These are phyloP conservation scores for Phortica okadai DNA, from an alignment of 2,888 invertebrate species.

Conservation along the genomic window DNA sequence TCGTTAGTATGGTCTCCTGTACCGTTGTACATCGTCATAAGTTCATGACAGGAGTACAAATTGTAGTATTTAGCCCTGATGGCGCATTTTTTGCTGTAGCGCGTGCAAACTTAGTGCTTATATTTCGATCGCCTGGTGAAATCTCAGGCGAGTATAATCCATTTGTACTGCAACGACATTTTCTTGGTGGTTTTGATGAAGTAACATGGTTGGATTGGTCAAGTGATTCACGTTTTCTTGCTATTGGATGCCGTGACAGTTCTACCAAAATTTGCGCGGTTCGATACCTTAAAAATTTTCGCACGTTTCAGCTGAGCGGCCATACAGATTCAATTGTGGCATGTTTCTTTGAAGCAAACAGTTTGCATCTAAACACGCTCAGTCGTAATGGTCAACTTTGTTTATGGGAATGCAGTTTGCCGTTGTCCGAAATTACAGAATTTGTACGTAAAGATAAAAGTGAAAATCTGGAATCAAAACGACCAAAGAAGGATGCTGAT, in stretches of 20 bases:
- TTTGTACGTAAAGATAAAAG: slow-evolving; percentile 39
- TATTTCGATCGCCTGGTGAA: slow-evolving; percentile 91
- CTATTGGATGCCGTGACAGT: slow-evolving; percentile 94
- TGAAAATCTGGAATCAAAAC: slow-evolving; percentile 27
- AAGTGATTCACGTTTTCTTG: slow-evolving; percentile 90
- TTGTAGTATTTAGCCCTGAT: slow-evolving; percentile 94
- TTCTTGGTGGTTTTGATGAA: slow-evolving; percentile 88
- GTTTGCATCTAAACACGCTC: slow-evolving; percentile 89
- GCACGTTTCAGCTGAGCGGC: slow-evolving; percentile 86
- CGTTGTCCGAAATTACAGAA: slow-evolving; percentile 81
- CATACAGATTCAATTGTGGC: slow-evolving; percentile 91
- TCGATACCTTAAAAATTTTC: slow-evolving; percentile 85
- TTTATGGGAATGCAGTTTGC: slow-evolving; percentile 90
- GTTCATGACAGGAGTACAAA: slow-evolving; percentile 86
- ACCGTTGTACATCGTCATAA: slow-evolving; percentile 89
- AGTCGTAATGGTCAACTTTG: slow-evolving; percentile 87
- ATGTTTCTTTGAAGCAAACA: slow-evolving; percentile 91
- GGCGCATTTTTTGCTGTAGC: slow-evolving; percentile 95
- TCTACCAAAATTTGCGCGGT: slow-evolving; percentile 89
- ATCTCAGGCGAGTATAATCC: slow-evolving; percentile 90
- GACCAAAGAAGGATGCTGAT: slow-evolving; percentile 55
- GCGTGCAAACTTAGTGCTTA: slow-evolving; percentile 88
- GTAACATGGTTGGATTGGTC: slow-evolving; percentile 95
- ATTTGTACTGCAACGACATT: slow-evolving; percentile 89
- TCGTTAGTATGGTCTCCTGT: slow-evolving; percentile 90